Percentiles rank a stretch among this genome's conserved stretches.
Conservation (phyloP, 2,797 vertebrate genomes). For the Platalea minor region DNA sequence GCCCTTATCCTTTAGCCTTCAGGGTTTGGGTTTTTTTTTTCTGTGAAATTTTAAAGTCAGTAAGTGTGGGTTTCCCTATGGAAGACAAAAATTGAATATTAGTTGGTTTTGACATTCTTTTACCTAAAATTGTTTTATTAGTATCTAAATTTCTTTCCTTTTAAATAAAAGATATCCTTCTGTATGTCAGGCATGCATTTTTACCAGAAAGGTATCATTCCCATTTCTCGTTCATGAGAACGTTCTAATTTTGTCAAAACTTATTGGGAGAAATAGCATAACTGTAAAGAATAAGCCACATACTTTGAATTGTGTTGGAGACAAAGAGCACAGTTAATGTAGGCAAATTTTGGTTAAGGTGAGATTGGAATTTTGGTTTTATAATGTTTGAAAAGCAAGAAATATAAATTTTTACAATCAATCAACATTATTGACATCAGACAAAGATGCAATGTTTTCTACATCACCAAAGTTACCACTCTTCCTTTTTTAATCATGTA, state of each 20-base stretch:
- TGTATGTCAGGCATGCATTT: neutral
- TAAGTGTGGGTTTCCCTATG: neutral
- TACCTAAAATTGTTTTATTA: neutral
- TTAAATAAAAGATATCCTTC: neutral
- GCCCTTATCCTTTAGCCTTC: neutral
- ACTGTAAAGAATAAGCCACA: neutral
- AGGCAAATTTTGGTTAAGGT: neutral
- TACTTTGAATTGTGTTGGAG: neutral
- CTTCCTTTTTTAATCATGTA: neutral
- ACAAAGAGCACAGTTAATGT: neutral
- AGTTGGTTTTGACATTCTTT: neutral
- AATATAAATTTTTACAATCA: neutral
- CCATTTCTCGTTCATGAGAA: neutral
- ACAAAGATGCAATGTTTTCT: neutral
- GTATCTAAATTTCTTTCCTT: conserved; percentile 1
- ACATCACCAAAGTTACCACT: neutral
- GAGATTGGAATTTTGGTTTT: neutral
- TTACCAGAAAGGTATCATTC: neutral
- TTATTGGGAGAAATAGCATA: neutral
- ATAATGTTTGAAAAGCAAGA: neutral
- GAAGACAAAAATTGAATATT: neutral
- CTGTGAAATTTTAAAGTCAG: neutral
- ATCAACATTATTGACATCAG: neutral
- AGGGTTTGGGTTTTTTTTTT: neutral
- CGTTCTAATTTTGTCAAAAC: neutral